phyloP scores from a whole-genome alignment of 2,113 vertebrate species.

The Psettodes erumei region DNA sequence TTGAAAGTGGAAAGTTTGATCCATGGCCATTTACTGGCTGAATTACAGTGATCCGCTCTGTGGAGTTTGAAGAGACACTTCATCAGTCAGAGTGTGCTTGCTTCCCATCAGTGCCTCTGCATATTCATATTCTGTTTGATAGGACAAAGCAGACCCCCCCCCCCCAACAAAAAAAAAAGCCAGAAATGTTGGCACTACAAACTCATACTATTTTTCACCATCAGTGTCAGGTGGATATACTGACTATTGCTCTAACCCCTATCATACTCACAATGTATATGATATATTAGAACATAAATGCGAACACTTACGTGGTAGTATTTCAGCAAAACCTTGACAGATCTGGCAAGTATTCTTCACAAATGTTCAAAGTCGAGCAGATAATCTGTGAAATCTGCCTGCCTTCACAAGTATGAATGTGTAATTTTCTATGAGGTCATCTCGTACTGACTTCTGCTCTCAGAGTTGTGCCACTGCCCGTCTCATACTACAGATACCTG shows the following conservation, averaged over 20 bases:
- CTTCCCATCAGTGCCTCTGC: conserved; percentile 19
- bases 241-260: conserved; percentile 3
- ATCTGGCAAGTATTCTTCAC: not conserved
- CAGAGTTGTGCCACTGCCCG: conserved; percentile 12
- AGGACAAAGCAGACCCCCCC: conserved; percentile 13
- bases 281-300: not conserved
- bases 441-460: conserved; percentile 18
- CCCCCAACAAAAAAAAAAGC: no score
- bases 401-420: not conserved
- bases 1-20: conserved; percentile 73
- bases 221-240: not conserved
- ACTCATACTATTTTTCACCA: not conserved
- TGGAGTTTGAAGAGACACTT: conserved; percentile 68
- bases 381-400: not conserved
- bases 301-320: not conserved
- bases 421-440: not conserved
- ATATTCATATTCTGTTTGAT: conserved; percentile 38
- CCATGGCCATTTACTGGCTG: conserved; percentile 52
- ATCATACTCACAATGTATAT: not conserved
- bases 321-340: not conserved
- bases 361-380: not conserved
- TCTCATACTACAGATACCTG: conserved; percentile 20
- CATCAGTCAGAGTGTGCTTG: conserved; percentile 57
- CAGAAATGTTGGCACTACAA: not conserved
- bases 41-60: conserved; percentile 58